Base-by-base conservation (phyloP, 2,888 invertebrate genomes). In the Baronia brevicornis region DNA sequence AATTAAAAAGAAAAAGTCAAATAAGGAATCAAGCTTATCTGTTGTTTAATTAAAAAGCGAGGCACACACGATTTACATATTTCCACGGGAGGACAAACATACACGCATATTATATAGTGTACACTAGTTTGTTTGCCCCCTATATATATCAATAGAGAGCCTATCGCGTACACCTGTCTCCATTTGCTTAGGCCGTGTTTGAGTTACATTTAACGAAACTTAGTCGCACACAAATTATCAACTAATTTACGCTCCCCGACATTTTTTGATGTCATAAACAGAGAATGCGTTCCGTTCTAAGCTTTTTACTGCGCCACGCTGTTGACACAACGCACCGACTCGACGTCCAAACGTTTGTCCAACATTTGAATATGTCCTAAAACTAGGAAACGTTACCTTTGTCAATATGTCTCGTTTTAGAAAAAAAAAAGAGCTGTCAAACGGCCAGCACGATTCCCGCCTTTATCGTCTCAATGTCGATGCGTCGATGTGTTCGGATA, bases 191-290 rank as follows among this genome's bases (percentile, higher is more conserved):
- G 82, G 82, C 62, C 41, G 17, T 80, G 74, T 82, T 80, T 79
- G 60, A 51, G 58, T 71, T 63, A 66, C 69, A 68, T 79, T 82
- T 82, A 79, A 82, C 78, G 68, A 71, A 77, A 80, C 66, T 77
- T 69, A 75, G 65, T 74, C 78, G 66, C 77, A 78, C 73, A 77
- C 72, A 73, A 73, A 82, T 82, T 82, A 80, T 75, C 78, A 77
- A 74, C 72, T 80, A 82, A 82, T 82, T 80, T 77, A 78, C 78
- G 62, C 53, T 55, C 55, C 60, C 60, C 67, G 61, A 60, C 61
- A 59, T 72, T 75, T 77, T 72, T 72, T 66, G 54, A 50, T 46
- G 57, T 57, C 57, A 56, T 58, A 62, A 62, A 72, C 65, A 14
- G 15, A 26, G 20, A 26, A 26, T 27, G 26, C 29, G 57, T 39